Conservation (phyloP, 2,888 invertebrate genomes). For the Noctuana brunneofusca region DNA sequence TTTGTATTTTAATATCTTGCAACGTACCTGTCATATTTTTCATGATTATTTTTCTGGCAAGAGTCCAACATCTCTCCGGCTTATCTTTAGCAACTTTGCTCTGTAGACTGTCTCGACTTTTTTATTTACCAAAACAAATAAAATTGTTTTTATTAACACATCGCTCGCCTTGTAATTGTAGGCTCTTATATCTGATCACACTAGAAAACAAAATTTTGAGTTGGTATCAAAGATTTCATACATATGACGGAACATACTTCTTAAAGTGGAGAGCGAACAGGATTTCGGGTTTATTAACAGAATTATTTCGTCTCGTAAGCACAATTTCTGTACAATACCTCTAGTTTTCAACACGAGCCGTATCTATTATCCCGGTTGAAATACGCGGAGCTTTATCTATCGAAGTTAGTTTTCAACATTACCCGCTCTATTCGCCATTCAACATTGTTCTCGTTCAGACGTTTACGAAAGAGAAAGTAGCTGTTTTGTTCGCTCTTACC, state of each 20-base stretch:
- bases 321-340: conserved; percentile 18
- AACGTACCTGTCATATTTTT: conserved; percentile 71
- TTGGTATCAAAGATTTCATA: conserved; percentile 1
- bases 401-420: conserved; percentile 45
- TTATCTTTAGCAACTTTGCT: conserved; percentile 71
- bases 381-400: conserved; percentile 44
- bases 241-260: neutral
- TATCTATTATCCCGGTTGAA: conserved; percentile 43
- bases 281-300: neutral
- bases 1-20: conserved; percentile 69
- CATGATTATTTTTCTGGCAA: conserved; percentile 76
- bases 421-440: conserved; percentile 41
- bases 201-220: too few relatives aligned
- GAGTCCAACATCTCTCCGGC: conserved; percentile 71
- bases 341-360: conserved; percentile 44
- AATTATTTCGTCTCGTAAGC: conserved; percentile 9
- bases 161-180: conserved; percentile 18
- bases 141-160: conserved; percentile 35
- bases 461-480: conserved; percentile 61
- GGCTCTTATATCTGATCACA: conserved; percentile 2
- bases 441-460: conserved; percentile 54
- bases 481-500: conserved; percentile 60
- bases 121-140: conserved; percentile 30
- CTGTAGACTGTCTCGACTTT: conserved; percentile 19
- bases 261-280: neutral